Percentiles rank a stretch among this genome's conserved stretches.
phyloP scores from a whole-genome alignment of 2,888 invertebrate genomes.

The Epinotia demarniana region DNA sequence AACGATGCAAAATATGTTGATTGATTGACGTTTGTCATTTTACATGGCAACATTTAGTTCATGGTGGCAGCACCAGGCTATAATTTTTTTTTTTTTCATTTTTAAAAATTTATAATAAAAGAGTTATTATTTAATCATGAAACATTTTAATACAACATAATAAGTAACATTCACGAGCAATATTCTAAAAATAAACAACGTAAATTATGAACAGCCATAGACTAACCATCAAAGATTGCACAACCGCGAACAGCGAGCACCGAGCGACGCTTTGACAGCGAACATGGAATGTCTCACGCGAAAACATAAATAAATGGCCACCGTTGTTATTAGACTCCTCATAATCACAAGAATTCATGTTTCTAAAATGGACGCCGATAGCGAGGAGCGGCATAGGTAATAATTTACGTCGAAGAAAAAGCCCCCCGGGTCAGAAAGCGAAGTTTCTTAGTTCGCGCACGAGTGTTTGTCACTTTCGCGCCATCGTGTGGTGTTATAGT shows the following conservation, averaged over 20 bases:
- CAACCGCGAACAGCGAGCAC: constrained; percentile 59
- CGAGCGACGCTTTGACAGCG: constrained; percentile 64
- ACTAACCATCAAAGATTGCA: constrained; percentile 41
- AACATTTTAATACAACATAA: not conserved
- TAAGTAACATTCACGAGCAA: not conserved
- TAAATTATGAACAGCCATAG: constrained; percentile 26
- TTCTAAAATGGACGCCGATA: constrained; percentile 81
- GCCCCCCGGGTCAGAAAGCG: constrained; percentile 49
- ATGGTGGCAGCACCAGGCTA: not conserved
- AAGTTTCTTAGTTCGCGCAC: constrained; percentile 62
- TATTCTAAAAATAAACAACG: constrained; percentile 7
- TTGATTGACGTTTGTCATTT: constrained; percentile 38
- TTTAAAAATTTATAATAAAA: not conserved
- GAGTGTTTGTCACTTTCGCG: constrained; percentile 78
- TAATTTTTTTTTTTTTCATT: not conserved
- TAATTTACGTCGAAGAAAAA: constrained; percentile 35
- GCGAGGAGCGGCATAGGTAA: constrained; percentile 68
- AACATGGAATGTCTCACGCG: constrained; percentile 70
- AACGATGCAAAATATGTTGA: constrained; percentile 32
- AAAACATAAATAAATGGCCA: constrained; percentile 84
- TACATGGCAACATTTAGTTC: constrained; percentile 11
- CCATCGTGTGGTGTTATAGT: constrained; percentile 58
- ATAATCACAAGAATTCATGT: constrained; percentile 71
- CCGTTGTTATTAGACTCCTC: constrained; percentile 80
- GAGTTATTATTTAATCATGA: not conserved